Percentiles rank a stretch among this genome's conserved stretches.
Conservation (phyloP, 2,797 vertebrate species). For the Adelosebastes latens region DNA sequence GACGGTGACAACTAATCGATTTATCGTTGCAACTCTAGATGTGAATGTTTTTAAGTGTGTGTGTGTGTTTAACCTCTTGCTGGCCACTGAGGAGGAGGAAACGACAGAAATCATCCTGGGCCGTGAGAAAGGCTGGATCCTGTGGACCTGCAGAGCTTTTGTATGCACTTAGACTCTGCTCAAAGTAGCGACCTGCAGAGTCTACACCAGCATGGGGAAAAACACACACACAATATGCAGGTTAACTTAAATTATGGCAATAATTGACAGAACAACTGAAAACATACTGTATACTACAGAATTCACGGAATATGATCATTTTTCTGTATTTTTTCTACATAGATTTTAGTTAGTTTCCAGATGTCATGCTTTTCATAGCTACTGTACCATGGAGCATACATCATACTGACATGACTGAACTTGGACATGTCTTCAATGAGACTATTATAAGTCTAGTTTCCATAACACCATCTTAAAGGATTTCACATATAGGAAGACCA, state of each 20-base stretch:
- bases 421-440: conserved; percentile 6
- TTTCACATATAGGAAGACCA: conserved; percentile 45
- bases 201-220: conserved; percentile 49
- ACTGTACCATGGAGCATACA: background rate
- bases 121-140: conserved; percentile 71
- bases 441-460: conserved; percentile 33
- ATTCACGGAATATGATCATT: background rate
- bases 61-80: conserved; percentile 62
- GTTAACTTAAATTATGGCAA: background rate
- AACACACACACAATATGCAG: background rate
- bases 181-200: conserved; percentile 75
- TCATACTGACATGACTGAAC: conserved; percentile 11
- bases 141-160: conserved; percentile 59
- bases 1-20: no score
- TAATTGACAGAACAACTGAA: background rate
- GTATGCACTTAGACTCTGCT: conserved; percentile 78
- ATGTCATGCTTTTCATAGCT: background rate
- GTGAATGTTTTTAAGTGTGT: background rate
- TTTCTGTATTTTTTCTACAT: background rate
- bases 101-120: conserved; percentile 82
- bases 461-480: conserved; percentile 38
- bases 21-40: background rate
- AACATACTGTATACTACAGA: background rate
- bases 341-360: background rate
- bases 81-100: conserved; percentile 79